Percentiles rank a stretch among this genome's conserved stretches.
Conservation (phyloP, 2,113 vertebrate genomes). For the Scolopax mira region DNA sequence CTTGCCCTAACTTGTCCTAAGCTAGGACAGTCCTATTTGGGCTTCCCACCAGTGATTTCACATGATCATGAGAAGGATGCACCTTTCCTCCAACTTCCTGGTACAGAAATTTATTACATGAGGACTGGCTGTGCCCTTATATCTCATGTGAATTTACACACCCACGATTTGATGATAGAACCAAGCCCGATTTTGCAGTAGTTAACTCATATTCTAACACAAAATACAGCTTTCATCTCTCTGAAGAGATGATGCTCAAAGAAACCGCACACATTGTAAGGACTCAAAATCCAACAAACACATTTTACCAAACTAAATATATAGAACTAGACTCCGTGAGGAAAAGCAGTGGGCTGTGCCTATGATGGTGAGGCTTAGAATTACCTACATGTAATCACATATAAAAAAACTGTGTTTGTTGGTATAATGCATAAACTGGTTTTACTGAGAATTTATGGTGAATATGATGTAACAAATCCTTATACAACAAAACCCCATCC, state of each 20-base stretch:
- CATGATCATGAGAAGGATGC: background rate
- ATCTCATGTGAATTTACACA: background rate
- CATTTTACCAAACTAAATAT: background rate
- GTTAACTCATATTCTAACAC: background rate
- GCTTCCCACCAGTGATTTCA: background rate
- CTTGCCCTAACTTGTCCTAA: background rate
- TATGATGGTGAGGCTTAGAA: background rate
- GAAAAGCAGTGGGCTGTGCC: background rate
- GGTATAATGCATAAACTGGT: background rate
- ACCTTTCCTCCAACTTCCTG: background rate
- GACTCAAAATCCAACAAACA: background rate
- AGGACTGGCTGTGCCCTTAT: fast-evolving
- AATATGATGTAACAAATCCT: background rate
- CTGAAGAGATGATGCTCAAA: background rate
- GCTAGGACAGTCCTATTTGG: background rate
- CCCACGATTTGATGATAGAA: background rate
- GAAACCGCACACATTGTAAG: background rate
- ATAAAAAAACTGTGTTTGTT: background rate
- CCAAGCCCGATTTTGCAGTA: background rate
- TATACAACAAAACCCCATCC: background rate
- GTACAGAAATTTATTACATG: background rate
- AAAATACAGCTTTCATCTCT: background rate
- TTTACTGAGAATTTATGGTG: background rate
- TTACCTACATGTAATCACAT: background rate
- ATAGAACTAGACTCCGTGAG: background rate